A percentile compares a stretch with the other conserved stretches of the same genome.
These are phyloP conservation scores for Pachyseris speciosa DNA, from an alignment of 64 coral and sea anemone genomes.

Conservation along the genomic window DNA sequence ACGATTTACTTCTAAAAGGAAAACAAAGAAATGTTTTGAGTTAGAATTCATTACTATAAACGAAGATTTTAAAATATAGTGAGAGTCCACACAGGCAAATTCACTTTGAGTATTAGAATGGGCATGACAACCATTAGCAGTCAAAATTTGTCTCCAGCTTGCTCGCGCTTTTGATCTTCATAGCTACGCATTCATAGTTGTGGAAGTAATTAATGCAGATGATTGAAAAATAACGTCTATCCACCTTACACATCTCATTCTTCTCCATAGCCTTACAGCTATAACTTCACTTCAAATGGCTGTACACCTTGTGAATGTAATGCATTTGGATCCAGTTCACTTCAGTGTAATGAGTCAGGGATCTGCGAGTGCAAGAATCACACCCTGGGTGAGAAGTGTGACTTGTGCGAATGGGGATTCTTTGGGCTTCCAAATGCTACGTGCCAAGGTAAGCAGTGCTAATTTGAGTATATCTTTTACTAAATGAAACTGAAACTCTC, in stretches of 20 bases:
- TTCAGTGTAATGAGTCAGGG: conserved; percentile 93
- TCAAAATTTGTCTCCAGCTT: too few relatives aligned
- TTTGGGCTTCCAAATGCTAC: conserved; percentile 84
- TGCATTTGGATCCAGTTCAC: conserved; percentile 73
- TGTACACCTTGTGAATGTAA: conserved; percentile 88
- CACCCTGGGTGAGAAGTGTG: conserved; percentile 79
- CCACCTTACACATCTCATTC: not conserved
- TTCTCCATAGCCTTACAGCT: conserved; percentile 64
- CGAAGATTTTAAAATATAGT: too few relatives aligned
- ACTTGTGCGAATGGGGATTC: conserved; percentile 67
- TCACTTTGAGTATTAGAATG: too few relatives aligned
- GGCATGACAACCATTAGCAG: too few relatives aligned
- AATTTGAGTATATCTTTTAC: too few relatives aligned
- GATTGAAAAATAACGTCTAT: too few relatives aligned
- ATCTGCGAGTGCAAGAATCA: conserved; percentile 86
- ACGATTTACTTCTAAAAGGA: not conserved
- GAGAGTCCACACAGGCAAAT: too few relatives aligned
- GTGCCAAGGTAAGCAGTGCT: conserved; percentile 79
- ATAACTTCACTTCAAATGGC: conserved; percentile 85
- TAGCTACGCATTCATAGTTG: too few relatives aligned
- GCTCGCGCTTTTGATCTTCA: too few relatives aligned
- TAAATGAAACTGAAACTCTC: too few relatives aligned
- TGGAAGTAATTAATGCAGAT: too few relatives aligned
- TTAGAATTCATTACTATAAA: too few relatives aligned
- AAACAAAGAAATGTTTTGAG: not conserved